A percentile compares a stretch with the other conserved stretches of the same genome.
Evolutionary conservation across 2,113 vertebrate genomes (phyloP).

Genomic region (Etheostoma cragini): DNA sequence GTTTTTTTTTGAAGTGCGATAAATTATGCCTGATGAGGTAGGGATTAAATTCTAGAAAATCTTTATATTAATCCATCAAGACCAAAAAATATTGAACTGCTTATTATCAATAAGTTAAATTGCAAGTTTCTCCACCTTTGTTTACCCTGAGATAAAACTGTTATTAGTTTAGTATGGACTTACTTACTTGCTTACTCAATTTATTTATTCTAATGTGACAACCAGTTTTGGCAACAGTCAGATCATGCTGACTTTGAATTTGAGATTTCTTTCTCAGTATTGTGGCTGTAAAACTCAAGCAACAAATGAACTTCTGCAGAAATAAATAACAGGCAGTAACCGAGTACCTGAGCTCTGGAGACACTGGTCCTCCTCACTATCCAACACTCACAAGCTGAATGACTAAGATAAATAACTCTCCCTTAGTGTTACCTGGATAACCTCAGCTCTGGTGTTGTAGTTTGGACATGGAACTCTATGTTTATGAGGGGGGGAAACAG

Average conservation of each 20-base stretch:
- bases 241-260: neutral
- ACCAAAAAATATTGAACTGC: neutral
- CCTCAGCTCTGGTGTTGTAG: slow-evolving; percentile 5
- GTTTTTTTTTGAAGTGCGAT: neutral
- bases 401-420: slow-evolving; percentile 37
- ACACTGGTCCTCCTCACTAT: neutral
- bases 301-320: neutral
- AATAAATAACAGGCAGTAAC: neutral
- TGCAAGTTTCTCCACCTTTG: neutral
- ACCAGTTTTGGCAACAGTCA: neutral
- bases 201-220: slow-evolving; percentile 2
- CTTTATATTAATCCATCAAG: neutral
- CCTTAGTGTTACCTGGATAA: slow-evolving; percentile 27
- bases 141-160: neutral
- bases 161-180: neutral
- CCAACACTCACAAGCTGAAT: slow-evolving; percentile 31
- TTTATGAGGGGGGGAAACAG: neutral
- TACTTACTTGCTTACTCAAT: too few species aligned
- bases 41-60: neutral
- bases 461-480: slow-evolving; percentile 14
- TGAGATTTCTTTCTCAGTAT: neutral
- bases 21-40: neutral
- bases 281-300: neutral
- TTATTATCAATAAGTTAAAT: neutral
- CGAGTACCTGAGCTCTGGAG: slow-evolving; percentile 23